phyloP scores from a whole-genome alignment of 1,140 invertebrate genomes.

The Paralvinella palmiformis region DNA sequence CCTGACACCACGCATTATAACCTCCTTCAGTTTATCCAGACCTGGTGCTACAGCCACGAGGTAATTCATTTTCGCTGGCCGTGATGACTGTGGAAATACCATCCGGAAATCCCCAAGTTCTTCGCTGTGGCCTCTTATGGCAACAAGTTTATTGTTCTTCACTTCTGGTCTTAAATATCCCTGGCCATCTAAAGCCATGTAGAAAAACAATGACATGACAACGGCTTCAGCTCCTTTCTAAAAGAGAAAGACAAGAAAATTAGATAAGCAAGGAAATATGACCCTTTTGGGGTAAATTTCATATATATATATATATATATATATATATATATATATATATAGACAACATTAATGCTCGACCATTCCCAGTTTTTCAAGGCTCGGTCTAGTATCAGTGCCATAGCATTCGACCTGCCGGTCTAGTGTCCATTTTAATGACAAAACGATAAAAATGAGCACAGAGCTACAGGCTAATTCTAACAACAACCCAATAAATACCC shows the following conservation, averaged over 20 bases:
- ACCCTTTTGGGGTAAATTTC: too few species aligned
- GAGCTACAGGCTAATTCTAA: too few species aligned
- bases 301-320: too few species aligned
- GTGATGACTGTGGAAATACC: slow-evolving; percentile 47
- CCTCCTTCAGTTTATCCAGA: slow-evolving; percentile 71
- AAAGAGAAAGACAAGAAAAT: slow-evolving; percentile 11
- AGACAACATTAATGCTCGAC: too few species aligned
- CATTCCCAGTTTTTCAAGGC: too few species aligned
- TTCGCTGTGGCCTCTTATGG: slow-evolving; percentile 70
- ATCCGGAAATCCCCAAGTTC: slow-evolving; percentile 70
- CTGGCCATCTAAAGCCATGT: slow-evolving; percentile 49
- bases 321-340: too few species aligned
- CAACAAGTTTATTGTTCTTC: slow-evolving; percentile 56
- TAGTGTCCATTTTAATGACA: too few species aligned
- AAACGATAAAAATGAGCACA: too few species aligned
- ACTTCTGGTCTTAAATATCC: slow-evolving; percentile 42
- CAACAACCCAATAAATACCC: too few species aligned
- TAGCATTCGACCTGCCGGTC: too few species aligned
- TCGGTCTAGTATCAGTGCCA: too few species aligned
- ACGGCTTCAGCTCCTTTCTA: slow-evolving; percentile 14
- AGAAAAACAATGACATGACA: slow-evolving; percentile 53
- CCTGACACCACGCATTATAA: slow-evolving; percentile 56
- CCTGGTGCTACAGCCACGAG: slow-evolving; percentile 55
- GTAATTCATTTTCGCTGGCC: slow-evolving; percentile 20
- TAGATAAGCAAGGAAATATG: too few species aligned